phyloP scores from a whole-genome alignment of 2,113 vertebrate genomes.

The Gymnocephalus cernua region DNA sequence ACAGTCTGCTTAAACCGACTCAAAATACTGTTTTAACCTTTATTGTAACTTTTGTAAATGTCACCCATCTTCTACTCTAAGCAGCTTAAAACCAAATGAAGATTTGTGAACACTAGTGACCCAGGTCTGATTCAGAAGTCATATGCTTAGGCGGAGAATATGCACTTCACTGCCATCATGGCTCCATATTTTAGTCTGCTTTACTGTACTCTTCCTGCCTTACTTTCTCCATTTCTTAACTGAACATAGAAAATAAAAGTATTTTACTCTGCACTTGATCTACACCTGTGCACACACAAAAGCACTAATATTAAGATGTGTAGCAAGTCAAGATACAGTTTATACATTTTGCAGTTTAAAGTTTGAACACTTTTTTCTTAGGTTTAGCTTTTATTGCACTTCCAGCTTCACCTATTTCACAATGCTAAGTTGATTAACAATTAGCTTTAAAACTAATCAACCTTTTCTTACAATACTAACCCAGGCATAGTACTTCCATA shows the following conservation, averaged over 20 bases:
- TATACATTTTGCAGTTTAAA: neutral
- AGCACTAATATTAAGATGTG: neutral
- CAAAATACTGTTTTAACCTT: conserved; percentile 30
- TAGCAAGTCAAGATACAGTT: neutral
- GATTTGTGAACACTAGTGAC: conserved; percentile 34
- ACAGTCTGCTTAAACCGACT: neutral
- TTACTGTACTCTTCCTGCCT: conserved; percentile 12
- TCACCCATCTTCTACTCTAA: neutral
- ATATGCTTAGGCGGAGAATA: conserved; percentile 4
- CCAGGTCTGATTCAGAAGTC: conserved; percentile 41
- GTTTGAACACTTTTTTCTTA: neutral
- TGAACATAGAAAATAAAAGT: conserved; percentile 3
- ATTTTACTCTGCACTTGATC: conserved; percentile 3
- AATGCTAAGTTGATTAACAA: neutral
- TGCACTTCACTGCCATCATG: conserved; percentile 25
- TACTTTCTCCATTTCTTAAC: conserved; percentile 28
- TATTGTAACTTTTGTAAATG: conserved; percentile 18
- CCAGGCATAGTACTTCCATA: conserved; percentile 46
- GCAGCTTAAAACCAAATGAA: conserved; percentile 25
- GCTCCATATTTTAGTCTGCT: conserved; percentile 36
- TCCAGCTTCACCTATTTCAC: conserved; percentile 29
- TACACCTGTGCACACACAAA: conserved; percentile 22
- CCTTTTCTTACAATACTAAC: conserved; percentile 47
- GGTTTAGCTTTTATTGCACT: conserved; percentile 34
- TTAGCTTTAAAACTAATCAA: conserved; percentile 36